A percentile compares a stretch with the other conserved stretches of the same genome.
Conservation (phyloP, 1,140 invertebrate species). For the Agrypnia vestita region DNA sequence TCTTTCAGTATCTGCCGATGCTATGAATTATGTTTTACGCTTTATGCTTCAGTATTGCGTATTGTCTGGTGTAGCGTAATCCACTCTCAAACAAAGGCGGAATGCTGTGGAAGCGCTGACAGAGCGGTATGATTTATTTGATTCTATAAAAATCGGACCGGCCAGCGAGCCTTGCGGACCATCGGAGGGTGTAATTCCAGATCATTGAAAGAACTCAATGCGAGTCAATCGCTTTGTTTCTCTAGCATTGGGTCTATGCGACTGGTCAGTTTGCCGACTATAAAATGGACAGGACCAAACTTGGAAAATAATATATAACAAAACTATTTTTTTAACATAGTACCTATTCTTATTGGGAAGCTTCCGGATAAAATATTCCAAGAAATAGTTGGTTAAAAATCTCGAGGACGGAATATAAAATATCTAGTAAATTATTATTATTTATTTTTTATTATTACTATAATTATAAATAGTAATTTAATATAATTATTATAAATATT, state of each 20-base stretch:
- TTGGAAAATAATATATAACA: neutral
- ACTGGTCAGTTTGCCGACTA: conserved; percentile 37
- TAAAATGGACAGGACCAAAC: conserved; percentile 18
- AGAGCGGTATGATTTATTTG: conserved; percentile 43
- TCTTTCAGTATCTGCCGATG: conserved; percentile 3
- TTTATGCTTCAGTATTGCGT: neutral
- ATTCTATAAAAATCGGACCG: conserved; percentile 31
- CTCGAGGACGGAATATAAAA: too few relatives aligned
- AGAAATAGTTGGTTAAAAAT: too few relatives aligned
- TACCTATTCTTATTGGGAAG: too few relatives aligned
- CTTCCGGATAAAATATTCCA: too few relatives aligned
- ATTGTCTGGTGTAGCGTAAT: conserved; percentile 17
- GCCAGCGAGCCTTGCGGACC: conserved; percentile 49
- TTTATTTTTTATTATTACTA: too few relatives aligned
- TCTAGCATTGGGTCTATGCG: conserved; percentile 21
- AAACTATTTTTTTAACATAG: too few relatives aligned
- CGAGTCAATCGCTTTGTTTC: conserved; percentile 55
- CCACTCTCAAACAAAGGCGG: conserved; percentile 13
- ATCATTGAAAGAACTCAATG: conserved; percentile 48
- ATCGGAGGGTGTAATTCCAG: conserved; percentile 59
- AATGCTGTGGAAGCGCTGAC: conserved; percentile 1
- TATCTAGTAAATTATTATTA: too few relatives aligned
- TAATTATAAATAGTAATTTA: too few relatives aligned
- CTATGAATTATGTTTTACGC: conserved; percentile 43
- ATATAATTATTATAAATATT: too few relatives aligned